Percentiles rank a stretch among this genome's conserved stretches.
Evolutionary conservation across 2,888 invertebrate genomes (phyloP).

Genomic region (Villa cingulata): DNA sequence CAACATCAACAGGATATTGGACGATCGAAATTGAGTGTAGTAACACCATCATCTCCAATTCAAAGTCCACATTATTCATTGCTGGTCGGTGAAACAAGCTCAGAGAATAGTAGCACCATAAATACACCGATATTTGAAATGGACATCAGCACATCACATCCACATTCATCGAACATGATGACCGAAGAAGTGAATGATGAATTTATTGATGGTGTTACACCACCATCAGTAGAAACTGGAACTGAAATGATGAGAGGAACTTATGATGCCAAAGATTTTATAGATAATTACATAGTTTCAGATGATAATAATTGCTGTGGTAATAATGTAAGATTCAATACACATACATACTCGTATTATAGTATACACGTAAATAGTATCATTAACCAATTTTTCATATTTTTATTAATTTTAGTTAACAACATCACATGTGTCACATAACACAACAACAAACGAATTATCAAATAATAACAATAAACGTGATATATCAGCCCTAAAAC

Average conservation of each 20-base stretch:
- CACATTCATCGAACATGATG: conserved; percentile 3
- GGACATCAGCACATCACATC: conserved; percentile 20
- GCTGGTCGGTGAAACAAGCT: conserved; percentile 34
- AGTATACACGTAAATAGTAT: too few species aligned
- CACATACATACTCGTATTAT: too few species aligned
- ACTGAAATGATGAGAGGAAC: not conserved
- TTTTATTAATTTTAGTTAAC: conserved; percentile 11
- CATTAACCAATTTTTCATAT: not conserved
- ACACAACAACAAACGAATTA: conserved; percentile 14
- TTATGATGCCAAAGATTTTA: conserved; percentile 18
- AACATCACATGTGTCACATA: conserved; percentile 16
- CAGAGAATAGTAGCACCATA: conserved; percentile 34
- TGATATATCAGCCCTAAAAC: conserved; percentile 33
- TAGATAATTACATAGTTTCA: conserved; percentile 23
- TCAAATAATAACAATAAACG: conserved; percentile 24
- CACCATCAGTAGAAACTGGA: not conserved
- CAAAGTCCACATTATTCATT: conserved; percentile 36
- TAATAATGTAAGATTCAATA: conserved; percentile 22
- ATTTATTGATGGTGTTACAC: not conserved
- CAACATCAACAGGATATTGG: conserved; percentile 19
- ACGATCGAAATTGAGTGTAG: conserved; percentile 23
- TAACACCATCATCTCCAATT: conserved; percentile 32
- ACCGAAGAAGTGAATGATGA: not conserved
- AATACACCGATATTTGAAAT: conserved; percentile 35
- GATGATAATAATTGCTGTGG: conserved; percentile 29